phyloP scores from a whole-genome alignment of 2,113 vertebrate species.

The Oreotrochilus melanogaster region DNA sequence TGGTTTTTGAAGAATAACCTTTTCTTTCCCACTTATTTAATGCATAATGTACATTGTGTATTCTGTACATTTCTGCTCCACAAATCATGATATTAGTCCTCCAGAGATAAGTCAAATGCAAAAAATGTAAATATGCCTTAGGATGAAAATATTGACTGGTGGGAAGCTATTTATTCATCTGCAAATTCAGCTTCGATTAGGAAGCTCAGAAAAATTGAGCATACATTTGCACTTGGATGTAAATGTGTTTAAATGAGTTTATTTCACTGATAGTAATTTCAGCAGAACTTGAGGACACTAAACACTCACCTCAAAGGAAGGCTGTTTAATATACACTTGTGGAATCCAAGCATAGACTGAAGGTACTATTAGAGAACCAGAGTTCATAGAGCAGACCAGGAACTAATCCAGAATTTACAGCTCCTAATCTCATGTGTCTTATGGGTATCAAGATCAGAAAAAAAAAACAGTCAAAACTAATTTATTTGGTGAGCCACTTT shows the following conservation, averaged over 20 bases:
- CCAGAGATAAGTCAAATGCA: neutral
- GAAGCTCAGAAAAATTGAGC: neutral
- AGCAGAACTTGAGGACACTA: neutral
- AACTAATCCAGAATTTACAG: neutral
- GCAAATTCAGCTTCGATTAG: neutral
- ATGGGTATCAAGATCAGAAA: neutral
- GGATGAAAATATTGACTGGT: neutral
- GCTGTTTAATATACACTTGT: neutral
- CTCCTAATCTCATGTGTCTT: neutral
- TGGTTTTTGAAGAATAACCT: neutral
- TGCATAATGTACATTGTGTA: neutral
- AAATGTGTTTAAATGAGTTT: neutral
- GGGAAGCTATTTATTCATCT: neutral
- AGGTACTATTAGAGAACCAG: neutral
- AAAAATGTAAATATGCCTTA: neutral
- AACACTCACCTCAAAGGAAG: neutral
- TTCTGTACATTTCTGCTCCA: neutral
- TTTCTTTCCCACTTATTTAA: neutral
- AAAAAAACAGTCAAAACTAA: neutral
- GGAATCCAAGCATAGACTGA: neutral
- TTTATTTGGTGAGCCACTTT: neutral
- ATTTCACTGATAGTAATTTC: neutral
- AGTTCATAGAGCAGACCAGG: neutral
- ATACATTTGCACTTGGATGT: accelerated
- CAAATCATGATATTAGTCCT: neutral